Evolutionary conservation across 2,888 invertebrate species (phyloP), one percentile per base, ranked within the genome.

Genomic region (Drosophila kuntzei): DNA sequence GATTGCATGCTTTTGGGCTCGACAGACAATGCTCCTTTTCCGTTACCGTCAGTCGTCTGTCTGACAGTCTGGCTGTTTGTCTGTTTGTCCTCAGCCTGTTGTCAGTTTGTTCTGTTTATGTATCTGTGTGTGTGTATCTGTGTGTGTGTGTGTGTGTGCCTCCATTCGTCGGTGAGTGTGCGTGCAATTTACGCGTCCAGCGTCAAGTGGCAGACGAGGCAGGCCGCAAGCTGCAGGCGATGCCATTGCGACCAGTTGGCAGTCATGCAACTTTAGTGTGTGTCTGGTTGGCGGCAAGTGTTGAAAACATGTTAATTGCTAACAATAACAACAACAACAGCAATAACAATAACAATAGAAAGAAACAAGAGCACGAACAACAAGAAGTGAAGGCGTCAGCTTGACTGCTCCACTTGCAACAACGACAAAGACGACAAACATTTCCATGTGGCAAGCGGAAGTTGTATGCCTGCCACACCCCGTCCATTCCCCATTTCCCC

Each of bases 251-350:
- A 57, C 71, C 76, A 79, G 61, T 62, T 49, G 76, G 47, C 76
- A 71, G 76, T 51, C 78, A 67, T 72, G 76, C 69, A 69, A 76
- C 66, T 76, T 69, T 75, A 55, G 57, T 60, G 44, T 51, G 58
- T 51, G 64, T 59, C 62, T 63, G 57, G 34, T 57, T 66, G 77
- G 54, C 62, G 71, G 70, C 87, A 84, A 82, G 85, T 85, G 86
- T 87, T 85, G 85, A 87, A 82, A 79, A 77, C 88, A 86, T 87
- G 88, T 85, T 85, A 85, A 87, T 87, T 85, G 80, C 88, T 80
- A 71, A 70, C 80, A 86, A 76, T 71, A 87, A 80, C 83, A 87
- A 73, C 43, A 78, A 68, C 57, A 70, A 53, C 62, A 68, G 6
- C 25, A 34, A 9, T 5, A 55, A 18, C 37, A 43, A 46, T 51